Evolutionary conservation across 2,113 vertebrate genomes (phyloP), one percentile per base, ranked within the genome.

Genomic region (Pheucticus melanocephalus): DNA sequence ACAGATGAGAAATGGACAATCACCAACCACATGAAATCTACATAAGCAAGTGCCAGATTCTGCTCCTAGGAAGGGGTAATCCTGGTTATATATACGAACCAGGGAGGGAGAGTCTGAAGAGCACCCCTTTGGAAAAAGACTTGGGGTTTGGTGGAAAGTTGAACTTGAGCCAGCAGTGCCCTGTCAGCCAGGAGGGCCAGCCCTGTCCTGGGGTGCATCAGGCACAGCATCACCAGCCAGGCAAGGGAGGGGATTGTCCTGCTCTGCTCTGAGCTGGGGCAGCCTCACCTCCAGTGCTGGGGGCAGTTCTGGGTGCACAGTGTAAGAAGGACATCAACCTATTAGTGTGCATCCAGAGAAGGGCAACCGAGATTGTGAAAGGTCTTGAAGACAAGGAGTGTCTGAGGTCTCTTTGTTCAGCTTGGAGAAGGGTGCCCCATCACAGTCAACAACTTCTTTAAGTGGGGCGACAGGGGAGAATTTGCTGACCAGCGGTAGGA

Each of bases 141-240:
- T 16, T 42, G 31, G 21, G 22, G 12, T 72, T 72, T 65, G 18
- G 14, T 59, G 11, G 14, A 2, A 61, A 48, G 2, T n/a, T 57
- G 28, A 54, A 24, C 22, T 1, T 27, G 31, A 14, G 35, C 10
- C 66, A 86, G 5, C 51, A 80, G 42, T 19, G 22, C 23, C 30
- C 40, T 42, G 30, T 22, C 24, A 91, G 51, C 31, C 20, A 44
- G 82, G 47, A 61, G 28, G 17, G 28, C 44, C 65, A 59, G 0
- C 1, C 0, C 0, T 65, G 40, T 69, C 22, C 50, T 48, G n/a
- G 12, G 10, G 13, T 2, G 11, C 56, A 53, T 81, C 33, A 56
- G 69, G 68, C 25, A 28, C 23, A 63, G 21, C 51, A 39, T 35
- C 1, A 0, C 7, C 70, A 27, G 21, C 27, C 0, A 0, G 23